Percentiles rank a stretch among this genome's conserved stretches.
Evolutionary conservation across 1,140 invertebrate species (phyloP).

Genomic region (Prorops nasuta): DNA sequence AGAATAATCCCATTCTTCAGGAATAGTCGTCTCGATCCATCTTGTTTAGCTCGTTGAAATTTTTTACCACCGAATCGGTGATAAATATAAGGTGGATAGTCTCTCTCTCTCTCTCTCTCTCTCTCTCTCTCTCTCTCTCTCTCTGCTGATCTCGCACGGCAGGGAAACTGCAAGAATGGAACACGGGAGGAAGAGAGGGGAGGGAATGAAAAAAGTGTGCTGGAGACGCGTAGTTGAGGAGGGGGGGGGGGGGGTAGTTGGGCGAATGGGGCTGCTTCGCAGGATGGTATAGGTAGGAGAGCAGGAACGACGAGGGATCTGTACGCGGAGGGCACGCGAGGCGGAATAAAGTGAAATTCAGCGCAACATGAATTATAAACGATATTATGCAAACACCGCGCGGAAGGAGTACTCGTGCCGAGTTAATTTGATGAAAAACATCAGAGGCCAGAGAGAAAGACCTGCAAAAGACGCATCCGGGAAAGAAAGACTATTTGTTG

Average conservation of each 20-base stretch:
- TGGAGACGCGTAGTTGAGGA: no score
- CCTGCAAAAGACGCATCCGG: not conserved
- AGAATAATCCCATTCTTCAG: no score
- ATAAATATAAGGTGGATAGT: no score
- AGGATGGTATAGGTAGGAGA: no score
- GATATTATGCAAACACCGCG: constrained; percentile 52
- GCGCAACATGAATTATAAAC: constrained; percentile 53
- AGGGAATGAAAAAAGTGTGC: no score
- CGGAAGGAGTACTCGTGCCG: constrained; percentile 34
- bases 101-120: constrained; percentile 10
- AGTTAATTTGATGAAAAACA: constrained; percentile 55
- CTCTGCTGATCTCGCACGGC: constrained; percentile 14
- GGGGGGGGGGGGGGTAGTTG: no score
- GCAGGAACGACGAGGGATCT: constrained; percentile 17
- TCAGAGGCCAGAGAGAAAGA: constrained; percentile 16
- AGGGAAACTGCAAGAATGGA: no score
- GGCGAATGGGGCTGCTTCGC: no score
- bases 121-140: constrained; percentile 10
- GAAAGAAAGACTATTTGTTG: constrained; percentile 5
- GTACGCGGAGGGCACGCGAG: constrained; percentile 14
- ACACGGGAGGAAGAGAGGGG: no score
- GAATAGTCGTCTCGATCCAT: no score
- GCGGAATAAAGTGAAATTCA: constrained; percentile 50
- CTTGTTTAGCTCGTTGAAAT: no score
- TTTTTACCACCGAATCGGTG: no score